A percentile compares a stretch with the other conserved stretches of the same genome.
Evolutionary conservation across 2,888 invertebrate genomes (phyloP).

Genomic region (Himalopsyche japonica): DNA sequence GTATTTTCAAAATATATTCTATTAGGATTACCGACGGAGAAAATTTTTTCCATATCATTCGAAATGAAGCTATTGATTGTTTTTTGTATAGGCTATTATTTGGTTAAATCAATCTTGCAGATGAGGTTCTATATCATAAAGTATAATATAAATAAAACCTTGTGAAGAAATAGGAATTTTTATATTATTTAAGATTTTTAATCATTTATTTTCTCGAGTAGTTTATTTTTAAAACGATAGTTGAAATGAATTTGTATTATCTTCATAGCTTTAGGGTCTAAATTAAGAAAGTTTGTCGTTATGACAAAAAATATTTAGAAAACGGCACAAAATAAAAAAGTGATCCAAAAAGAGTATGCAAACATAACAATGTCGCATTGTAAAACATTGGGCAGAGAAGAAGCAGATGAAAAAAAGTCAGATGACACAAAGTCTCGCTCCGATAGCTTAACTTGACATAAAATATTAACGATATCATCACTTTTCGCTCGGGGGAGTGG

Average conservation of each 20-base stretch:
- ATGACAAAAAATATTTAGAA: not conserved
- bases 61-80: too few relatives aligned
- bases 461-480: constrained; percentile 35
- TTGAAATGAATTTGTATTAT: not conserved
- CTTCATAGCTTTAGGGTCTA: not conserved
- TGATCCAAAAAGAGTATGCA: not conserved
- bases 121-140: too few relatives aligned
- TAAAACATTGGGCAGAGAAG: constrained; percentile 1
- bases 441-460: constrained; percentile 26
- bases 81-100: too few relatives aligned
- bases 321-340: not conserved
- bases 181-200: too few relatives aligned
- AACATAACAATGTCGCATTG: not conserved
- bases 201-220: too few relatives aligned
- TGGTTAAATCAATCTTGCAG: too few relatives aligned
- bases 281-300: not conserved
- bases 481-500: constrained; percentile 18
- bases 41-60: too few relatives aligned
- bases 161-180: too few relatives aligned
- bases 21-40: too few relatives aligned
- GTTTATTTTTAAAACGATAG: too few relatives aligned
- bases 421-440: constrained; percentile 1
- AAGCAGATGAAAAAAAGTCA: not conserved
- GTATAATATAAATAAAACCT: too few relatives aligned
- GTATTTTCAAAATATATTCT: too few relatives aligned